A percentile compares a stretch with the other conserved stretches of the same genome.
phyloP scores from a whole-genome alignment of 2,113 vertebrate genomes.

The Festucalex cinctus region DNA sequence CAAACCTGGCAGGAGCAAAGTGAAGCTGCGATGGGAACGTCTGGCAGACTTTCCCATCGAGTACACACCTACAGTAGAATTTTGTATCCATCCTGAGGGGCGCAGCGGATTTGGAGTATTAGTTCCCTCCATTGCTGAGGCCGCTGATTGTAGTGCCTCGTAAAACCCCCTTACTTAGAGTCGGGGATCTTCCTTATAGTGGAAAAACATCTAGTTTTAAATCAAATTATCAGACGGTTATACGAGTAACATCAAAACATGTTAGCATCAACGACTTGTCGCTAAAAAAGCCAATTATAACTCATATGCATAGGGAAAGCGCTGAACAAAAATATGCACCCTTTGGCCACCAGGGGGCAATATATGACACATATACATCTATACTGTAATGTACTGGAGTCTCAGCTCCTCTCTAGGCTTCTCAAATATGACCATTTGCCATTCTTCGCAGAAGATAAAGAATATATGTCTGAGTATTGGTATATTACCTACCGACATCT shows the following conservation, averaged over 20 bases:
- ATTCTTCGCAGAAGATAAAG: too few relatives aligned
- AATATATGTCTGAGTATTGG: too few relatives aligned
- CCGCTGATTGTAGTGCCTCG: background rate
- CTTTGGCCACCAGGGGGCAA: too few relatives aligned
- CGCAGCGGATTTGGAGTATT: background rate
- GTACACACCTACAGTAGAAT: background rate
- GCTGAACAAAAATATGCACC: too few relatives aligned
- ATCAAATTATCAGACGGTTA: background rate
- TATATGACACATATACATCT: too few relatives aligned
- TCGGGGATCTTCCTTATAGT: background rate
- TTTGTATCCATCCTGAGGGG: background rate
- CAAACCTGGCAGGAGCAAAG: conserved; percentile 1
- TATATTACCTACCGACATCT: too few relatives aligned
- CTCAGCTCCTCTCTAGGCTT: too few relatives aligned
- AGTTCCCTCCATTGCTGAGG: background rate
- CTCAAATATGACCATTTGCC: too few relatives aligned
- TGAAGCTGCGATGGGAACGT: background rate
- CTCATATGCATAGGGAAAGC: too few relatives aligned
- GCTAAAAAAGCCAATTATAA: too few relatives aligned
- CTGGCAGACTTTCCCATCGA: background rate
- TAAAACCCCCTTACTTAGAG: background rate
- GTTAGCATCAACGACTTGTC: background rate
- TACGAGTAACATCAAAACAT: background rate
- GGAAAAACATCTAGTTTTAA: background rate
- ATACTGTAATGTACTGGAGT: too few relatives aligned